phyloP scores from a whole-genome alignment of 2,888 invertebrate species.

The Sussaba pulchella region DNA sequence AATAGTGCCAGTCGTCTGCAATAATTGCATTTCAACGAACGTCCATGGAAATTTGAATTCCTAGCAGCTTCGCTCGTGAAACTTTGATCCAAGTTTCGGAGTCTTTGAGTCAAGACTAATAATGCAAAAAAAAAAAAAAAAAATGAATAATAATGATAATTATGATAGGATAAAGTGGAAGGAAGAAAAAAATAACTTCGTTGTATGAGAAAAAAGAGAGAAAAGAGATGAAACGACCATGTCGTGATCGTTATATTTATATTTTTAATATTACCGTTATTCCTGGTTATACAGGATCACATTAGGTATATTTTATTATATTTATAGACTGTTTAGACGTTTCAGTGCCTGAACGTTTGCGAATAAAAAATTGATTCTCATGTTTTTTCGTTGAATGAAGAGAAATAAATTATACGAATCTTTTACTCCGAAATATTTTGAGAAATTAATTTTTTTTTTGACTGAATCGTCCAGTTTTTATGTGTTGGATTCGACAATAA shows the following conservation, averaged over 20 bases:
- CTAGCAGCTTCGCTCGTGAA: slow-evolving; percentile 60
- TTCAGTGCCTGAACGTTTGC: slow-evolving; percentile 50
- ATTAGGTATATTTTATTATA: slow-evolving; percentile 77
- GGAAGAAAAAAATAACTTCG: background rate
- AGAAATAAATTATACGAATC: slow-evolving; percentile 71
- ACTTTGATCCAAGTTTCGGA: slow-evolving; percentile 41
- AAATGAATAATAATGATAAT: background rate
- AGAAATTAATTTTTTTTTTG: background rate
- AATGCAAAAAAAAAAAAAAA: slow-evolving; percentile 20
- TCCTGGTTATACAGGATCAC: slow-evolving; percentile 79
- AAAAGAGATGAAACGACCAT: slow-evolving; percentile 61
- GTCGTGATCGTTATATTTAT: slow-evolving; percentile 73
- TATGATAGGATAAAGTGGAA: slow-evolving; percentile 6
- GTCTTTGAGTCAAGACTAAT: slow-evolving; percentile 58
- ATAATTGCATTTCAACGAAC: slow-evolving; percentile 25
- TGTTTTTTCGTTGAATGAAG: slow-evolving; percentile 59
- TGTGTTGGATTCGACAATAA: background rate
- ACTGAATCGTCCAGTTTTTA: background rate
- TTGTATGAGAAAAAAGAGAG: slow-evolving; percentile 25
- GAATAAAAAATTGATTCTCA: slow-evolving; percentile 56
- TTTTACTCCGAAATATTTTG: slow-evolving; percentile 59
- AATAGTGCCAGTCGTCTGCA: slow-evolving; percentile 54
- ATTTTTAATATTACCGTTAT: slow-evolving; percentile 65
- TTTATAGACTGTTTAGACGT: slow-evolving; percentile 71
- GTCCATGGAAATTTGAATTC: slow-evolving; percentile 34